Percentiles rank a stretch among this genome's conserved stretches.
Evolutionary conservation across 53 echinoderm and acorn worm genomes (phyloP).

Genomic region (Paracentrotus lividus): DNA sequence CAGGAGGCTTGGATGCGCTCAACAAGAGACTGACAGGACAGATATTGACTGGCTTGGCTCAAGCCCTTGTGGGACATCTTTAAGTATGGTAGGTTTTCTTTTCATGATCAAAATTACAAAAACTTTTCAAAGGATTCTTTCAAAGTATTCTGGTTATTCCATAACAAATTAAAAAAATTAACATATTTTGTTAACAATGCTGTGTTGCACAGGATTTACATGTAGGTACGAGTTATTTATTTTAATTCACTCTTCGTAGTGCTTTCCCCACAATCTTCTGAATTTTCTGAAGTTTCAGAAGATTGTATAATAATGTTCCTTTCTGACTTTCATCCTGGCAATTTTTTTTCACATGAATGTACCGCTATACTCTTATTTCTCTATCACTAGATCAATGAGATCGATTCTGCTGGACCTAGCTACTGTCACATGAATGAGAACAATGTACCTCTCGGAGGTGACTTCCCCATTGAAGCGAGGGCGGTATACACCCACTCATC

Average conservation of each 20-base stretch:
- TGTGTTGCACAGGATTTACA: too few relatives aligned
- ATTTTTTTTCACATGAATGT: neutral
- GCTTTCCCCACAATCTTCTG: too few relatives aligned
- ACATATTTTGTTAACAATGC: too few relatives aligned
- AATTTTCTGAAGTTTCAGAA: too few relatives aligned
- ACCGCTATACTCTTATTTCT: neutral
- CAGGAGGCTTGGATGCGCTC: constrained; percentile 77
- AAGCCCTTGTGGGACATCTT: constrained; percentile 29
- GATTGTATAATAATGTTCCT: too few relatives aligned
- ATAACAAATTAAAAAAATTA: too few relatives aligned
- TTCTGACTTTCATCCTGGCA: neutral
- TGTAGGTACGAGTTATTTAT: too few relatives aligned
- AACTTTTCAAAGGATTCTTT: too few relatives aligned
- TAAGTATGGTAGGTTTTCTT: constrained; percentile 57
- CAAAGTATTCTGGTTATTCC: too few relatives aligned
- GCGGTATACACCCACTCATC: constrained; percentile 54
- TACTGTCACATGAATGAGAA: constrained; percentile 40
- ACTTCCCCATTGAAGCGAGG: constrained; percentile 46
- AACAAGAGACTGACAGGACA: constrained; percentile 70
- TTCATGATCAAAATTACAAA: too few relatives aligned
- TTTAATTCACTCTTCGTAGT: too few relatives aligned
- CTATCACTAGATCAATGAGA: constrained; percentile 24
- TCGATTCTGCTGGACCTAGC: constrained; percentile 53
- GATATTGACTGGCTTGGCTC: constrained; percentile 81
- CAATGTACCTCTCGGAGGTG: constrained; percentile 47